Evolutionary conservation across 2,797 vertebrate genomes (phyloP), one percentile per base, ranked within the genome.

Genomic region (Macropodus opercularis): DNA sequence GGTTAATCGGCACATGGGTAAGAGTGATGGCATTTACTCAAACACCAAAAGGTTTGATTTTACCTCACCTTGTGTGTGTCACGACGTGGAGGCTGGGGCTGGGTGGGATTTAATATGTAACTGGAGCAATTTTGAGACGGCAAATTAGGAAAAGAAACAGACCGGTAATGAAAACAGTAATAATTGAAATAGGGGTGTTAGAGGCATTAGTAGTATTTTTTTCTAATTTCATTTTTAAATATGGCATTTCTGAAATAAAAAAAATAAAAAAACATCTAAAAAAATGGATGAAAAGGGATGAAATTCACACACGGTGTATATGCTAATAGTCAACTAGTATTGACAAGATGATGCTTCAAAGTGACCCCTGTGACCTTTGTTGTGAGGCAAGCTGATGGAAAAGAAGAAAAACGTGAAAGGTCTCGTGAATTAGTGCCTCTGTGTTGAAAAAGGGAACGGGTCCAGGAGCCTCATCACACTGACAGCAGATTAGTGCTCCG

Each of bases 401-500:
- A 54, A 24, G 32, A 46, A 49, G 23, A 19, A 53, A 64, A 75
- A 70, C 21, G 48, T 59, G 60, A 78, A 82, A 86, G 79, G 83
- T 87, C 68, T 71, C 12, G 60, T 6, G 63, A 84, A 85, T 86
- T 88, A 84, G 71, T 54, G 69, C 46, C 68, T 81, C 42, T 53
- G 76, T 72, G 81, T 54, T 75, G 77, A 59, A 75, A 69, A 72
- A 77, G 78, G 77, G 80, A 85, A 75, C 75, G 49, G 79, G 84
- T 89, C 87, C 86, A 86, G 86, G 72, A 90, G 83, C 86, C 84
- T 87, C 84, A 87, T 91, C 87, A 87, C 83, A 63, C 83, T 87
- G 89, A 90, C 90, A 89, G 88, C 81, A 91, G 90, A 91, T 89
- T 90, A 90, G 86, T 85, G 81, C 83, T 84, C 73, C 31, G 48